Evolutionary conservation across 2,113 vertebrate species (phyloP).

Genomic region (Corythornis madagascariensis): DNA sequence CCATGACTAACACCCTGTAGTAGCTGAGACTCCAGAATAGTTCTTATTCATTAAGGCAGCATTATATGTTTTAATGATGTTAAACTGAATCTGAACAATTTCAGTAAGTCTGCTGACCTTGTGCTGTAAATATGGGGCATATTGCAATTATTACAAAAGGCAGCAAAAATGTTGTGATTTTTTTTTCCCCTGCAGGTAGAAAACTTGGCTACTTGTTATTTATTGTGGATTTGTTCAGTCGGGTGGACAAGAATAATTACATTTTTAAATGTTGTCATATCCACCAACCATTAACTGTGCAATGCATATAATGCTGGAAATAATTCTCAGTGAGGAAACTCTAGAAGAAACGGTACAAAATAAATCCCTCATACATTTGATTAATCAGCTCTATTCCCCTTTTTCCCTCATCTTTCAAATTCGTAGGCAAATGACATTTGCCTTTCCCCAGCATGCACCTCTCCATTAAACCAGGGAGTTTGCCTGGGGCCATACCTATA

Average conservation of each 20-base stretch:
- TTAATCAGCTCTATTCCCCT: slow-evolving; percentile 39
- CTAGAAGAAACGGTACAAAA: slow-evolving; percentile 3
- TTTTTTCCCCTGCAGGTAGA: neutral
- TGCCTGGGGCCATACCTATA: slow-evolving; percentile 79
- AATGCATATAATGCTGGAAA: neutral
- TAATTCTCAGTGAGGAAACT: neutral
- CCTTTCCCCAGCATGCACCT: slow-evolving; percentile 60
- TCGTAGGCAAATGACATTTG: slow-evolving; percentile 53
- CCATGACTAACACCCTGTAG: neutral
- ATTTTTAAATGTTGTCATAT: neutral
- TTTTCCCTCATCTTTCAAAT: slow-evolving; percentile 50
- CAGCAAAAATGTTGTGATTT: neutral
- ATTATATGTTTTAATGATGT: neutral
- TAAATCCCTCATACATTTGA: neutral
- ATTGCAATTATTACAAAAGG: neutral
- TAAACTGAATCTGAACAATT: neutral
- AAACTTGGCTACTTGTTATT: neutral
- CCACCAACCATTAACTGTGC: neutral
- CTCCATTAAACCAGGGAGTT: slow-evolving; percentile 70
- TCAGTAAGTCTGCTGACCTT: neutral
- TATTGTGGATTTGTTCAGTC: neutral
- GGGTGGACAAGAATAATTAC: neutral
- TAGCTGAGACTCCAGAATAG: neutral
- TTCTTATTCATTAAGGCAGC: slow-evolving; percentile 3
- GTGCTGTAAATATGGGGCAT: neutral